Evolutionary conservation across 2,113 vertebrate species (phyloP).

Genomic region (Nibea albiflora): DNA sequence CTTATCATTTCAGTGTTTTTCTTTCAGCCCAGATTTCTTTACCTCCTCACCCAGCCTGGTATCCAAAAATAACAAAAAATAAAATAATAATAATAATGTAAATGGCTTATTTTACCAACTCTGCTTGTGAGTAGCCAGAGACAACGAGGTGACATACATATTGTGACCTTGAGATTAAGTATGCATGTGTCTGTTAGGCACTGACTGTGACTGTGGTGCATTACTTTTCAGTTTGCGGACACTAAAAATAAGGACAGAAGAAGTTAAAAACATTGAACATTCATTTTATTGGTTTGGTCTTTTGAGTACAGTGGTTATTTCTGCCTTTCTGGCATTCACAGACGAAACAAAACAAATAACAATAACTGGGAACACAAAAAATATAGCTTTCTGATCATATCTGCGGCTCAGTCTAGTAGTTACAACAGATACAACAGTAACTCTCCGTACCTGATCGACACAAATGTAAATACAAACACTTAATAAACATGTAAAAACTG

Average conservation of each 20-base stretch:
- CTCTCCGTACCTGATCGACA: constrained; percentile 79
- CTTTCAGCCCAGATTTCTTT: constrained; percentile 21
- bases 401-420: constrained; percentile 88
- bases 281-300: constrained; percentile 87
- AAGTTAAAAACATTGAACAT: constrained; percentile 77
- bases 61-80: neutral
- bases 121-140: constrained; percentile 9
- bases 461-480: constrained; percentile 71
- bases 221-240: neutral
- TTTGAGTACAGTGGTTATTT: constrained; percentile 89
- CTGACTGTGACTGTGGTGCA: neutral
- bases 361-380: constrained; percentile 80
- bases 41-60: constrained; percentile 7
- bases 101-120: neutral
- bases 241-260: constrained; percentile 12
- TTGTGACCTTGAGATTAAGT: neutral
- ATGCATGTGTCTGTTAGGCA: neutral
- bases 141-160: constrained; percentile 8
- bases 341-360: constrained; percentile 75
- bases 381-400: constrained; percentile 85
- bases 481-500: constrained; percentile 69
- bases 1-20: constrained; percentile 56
- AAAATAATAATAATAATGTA: neutral
- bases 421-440: constrained; percentile 78
- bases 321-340: constrained; percentile 81